These are phyloP conservation scores for Microchrysa polita DNA, from an alignment of 2,888 invertebrate species.

Conservation along the genomic window DNA sequence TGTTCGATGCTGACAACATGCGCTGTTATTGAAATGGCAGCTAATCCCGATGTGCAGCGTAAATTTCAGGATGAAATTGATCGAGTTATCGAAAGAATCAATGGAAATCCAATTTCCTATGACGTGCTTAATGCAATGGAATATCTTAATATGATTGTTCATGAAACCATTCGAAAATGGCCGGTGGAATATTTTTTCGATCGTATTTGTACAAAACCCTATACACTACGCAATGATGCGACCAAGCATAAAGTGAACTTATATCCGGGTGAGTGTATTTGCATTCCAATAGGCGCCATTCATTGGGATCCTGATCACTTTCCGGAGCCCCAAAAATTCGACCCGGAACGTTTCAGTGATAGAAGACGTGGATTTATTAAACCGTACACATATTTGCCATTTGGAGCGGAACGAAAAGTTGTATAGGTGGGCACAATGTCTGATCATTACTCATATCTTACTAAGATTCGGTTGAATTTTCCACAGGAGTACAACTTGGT, in stretches of 20 bases:
- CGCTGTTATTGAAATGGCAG: neutral
- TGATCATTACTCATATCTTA: too few species aligned
- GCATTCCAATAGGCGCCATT: neutral
- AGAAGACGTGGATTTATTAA: slow-evolving; percentile 48
- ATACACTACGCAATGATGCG: neutral
- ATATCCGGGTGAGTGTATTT: neutral
- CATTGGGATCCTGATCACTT: neutral
- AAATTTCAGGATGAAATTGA: neutral
- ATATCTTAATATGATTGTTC: neutral
- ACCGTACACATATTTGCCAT: slow-evolving; percentile 62
- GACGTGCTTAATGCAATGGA: neutral
- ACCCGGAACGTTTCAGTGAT: neutral
- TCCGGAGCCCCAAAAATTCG: neutral
- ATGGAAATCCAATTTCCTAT: neutral
- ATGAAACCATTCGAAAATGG: neutral
- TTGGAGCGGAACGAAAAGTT: slow-evolving; percentile 67
- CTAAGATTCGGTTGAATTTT: too few species aligned
- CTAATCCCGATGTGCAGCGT: neutral
- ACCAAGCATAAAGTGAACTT: neutral
- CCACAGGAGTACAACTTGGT: too few species aligned
- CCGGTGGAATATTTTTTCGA: neutral
- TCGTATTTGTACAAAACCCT: neutral
- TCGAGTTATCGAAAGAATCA: neutral
- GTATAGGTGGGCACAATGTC: slow-evolving; percentile 63
- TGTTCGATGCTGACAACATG: neutral